Evolutionary conservation across 2,797 vertebrate genomes (phyloP).

Genomic region (Danio albolineatus): DNA sequence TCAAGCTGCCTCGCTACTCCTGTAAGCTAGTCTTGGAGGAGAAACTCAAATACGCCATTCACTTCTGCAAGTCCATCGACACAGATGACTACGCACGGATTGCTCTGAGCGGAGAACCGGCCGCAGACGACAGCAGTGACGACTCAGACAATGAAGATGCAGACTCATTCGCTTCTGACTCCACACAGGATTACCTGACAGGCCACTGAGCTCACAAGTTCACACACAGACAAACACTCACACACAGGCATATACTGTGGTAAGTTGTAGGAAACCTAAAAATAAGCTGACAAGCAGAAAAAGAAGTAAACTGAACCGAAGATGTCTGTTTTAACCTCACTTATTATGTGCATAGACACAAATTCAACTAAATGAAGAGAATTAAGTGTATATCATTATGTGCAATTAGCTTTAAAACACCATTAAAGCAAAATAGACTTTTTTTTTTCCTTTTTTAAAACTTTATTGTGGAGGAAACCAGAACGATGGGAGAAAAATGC

Average conservation of each 20-base stretch:
- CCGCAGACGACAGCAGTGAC: conserved; percentile 94
- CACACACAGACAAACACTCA: conserved; percentile 3
- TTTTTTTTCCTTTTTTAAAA: conserved; percentile 62
- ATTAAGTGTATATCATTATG: conserved; percentile 62
- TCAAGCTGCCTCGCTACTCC: conserved; percentile 97
- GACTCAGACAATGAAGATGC: conserved; percentile 97
- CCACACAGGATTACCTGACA: conserved; percentile 96
- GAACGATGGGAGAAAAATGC: conserved; percentile 71
- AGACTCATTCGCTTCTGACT: conserved; percentile 97
- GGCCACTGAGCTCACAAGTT: conserved; percentile 83
- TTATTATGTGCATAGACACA: conserved; percentile 59
- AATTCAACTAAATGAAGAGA: conserved; percentile 68
- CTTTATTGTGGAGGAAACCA: conserved; percentile 70
- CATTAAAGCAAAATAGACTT: conserved; percentile 67
- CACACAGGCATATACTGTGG: neutral
- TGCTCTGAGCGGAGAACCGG: conserved; percentile 92
- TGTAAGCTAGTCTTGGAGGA: conserved; percentile 97
- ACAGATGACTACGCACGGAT: conserved; percentile 98
- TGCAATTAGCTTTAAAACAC: conserved; percentile 80
- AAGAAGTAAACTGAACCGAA: conserved; percentile 45
- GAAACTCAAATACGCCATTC: conserved; percentile 97
- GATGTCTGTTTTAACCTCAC: conserved; percentile 62
- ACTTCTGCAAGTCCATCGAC: conserved; percentile 99
- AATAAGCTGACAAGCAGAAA: conserved; percentile 58
- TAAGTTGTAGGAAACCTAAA: conserved; percentile 22